Base-by-base conservation (phyloP, 2,888 invertebrate species). In the Busseola fusca region DNA sequence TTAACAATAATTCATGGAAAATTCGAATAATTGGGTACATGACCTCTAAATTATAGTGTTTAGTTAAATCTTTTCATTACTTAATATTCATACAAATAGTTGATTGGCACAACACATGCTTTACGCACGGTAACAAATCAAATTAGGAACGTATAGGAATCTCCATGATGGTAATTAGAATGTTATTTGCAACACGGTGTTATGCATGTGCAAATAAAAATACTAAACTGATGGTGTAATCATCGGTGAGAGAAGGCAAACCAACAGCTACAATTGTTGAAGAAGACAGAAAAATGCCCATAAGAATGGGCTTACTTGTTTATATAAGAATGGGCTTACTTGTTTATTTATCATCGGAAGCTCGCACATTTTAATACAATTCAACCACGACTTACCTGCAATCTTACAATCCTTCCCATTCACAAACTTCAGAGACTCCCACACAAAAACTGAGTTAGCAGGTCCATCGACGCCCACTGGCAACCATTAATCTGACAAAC, bases 401-500 rank as follows among this genome's bases (percentile, higher is more conserved):
- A 56, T 63, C 37, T 16, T 69, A 68, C 72, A 72, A 71, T 80
- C 54, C 48, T 65, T 60, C 25, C 66, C 59, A 83, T 72, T 78
- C 69, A 69, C 27, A 58, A 72, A 65, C 54, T 65, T 64, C 54
- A 81, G 66, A 71, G 64, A 66, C 75, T 74, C 79, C 75, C 76
- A 78, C 77, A 81, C 72, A 81, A 76, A 83, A 81, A 74, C 70
- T 64, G 66, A 84, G 71, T 65, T 77, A 81, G 75, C 84, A 80
- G 78, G 81, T 85, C 74, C 65, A 77, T 80, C 75, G 76, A 82
- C 85, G 86, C 88, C 90, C 83, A 87, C 89, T 81, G 64, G 80
- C 72, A 84, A 79, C 79, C 63, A 79, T 80, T 81, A 85, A 80
- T 86, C 84, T 82, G 74, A 72, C 72, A 69, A 79, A 75, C 75